A percentile compares a stretch with the other conserved stretches of the same genome.
Evolutionary conservation across 2,888 invertebrate genomes (phyloP).

Genomic region (Cantharis rufa): DNA sequence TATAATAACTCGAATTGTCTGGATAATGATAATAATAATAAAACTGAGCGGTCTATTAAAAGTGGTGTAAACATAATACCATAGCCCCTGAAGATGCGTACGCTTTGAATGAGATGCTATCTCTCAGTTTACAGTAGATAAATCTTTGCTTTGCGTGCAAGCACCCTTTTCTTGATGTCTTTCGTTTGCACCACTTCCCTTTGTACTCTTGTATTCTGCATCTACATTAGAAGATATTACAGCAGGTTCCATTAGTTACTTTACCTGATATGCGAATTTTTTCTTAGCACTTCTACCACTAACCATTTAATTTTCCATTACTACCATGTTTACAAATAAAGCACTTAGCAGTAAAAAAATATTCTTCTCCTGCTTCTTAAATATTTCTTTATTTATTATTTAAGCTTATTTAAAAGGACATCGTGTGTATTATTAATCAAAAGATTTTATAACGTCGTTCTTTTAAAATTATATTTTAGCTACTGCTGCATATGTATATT

Average conservation of each 20-base stretch:
- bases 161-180: constrained; percentile 33
- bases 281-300: constrained; percentile 13
- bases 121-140: constrained; percentile 39
- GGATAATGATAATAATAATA: constrained; percentile 24
- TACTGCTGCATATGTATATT: background rate
- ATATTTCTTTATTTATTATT: background rate
- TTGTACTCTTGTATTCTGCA: constrained; percentile 24
- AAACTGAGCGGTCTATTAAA: constrained; percentile 26
- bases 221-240: constrained; percentile 21
- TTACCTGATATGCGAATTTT: constrained; percentile 12
- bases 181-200: constrained; percentile 27
- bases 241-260: constrained; percentile 26
- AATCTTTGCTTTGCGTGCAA: constrained; percentile 39
- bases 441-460: too few relatives aligned
- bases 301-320: constrained; percentile 15
- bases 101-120: constrained; percentile 35
- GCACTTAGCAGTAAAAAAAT: background rate
- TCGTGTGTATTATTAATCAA: too few relatives aligned
- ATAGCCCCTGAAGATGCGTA: constrained; percentile 19
- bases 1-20: constrained; percentile 17
- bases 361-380: background rate
- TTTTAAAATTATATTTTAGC: too few relatives aligned
- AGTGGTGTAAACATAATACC: constrained; percentile 26
- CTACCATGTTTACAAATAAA: background rate
- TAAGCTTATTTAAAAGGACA: background rate